Base-by-base conservation (phyloP, 1,140 invertebrate species). In the Drosophila burlai region DNA sequence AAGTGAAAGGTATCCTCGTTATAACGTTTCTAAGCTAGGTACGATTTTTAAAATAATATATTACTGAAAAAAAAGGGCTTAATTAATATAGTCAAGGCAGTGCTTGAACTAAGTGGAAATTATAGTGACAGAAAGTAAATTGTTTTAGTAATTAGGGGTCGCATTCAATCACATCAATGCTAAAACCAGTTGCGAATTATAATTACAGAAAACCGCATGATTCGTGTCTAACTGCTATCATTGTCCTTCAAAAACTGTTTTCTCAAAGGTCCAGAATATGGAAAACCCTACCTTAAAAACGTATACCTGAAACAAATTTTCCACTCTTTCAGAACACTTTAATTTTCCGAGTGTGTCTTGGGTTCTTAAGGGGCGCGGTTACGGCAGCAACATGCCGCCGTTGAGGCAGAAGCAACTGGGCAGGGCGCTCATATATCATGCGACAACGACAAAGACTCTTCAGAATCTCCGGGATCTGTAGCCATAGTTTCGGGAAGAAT, bases 381-480 rank as follows among this genome's bases (percentile, higher is more conserved):
- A 61, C 75, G 55, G 61, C 68, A 49, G 52, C 52, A 10, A 55
- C 18, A 26, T 18, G 34, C 34, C 34, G 34, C 21, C 16, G 21
- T 38, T 55, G 15, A 24, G 52, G 34, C 52, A 55, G 46, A 58
- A 82, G 62, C 64, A 72, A 64, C 80, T 75, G 78, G 84, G 84
- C 73, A 81, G 84, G 84, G 84, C 84, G 54, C 75, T 81, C 84
- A 89, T 87, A 87, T 89, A 87, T 87, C 84, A 87, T 84, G 74
- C 77, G 73, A 87, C 84, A 89, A 87, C 80, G 76, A 73, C 75
- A 71, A 83, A 61, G 75, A 80, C 62, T 80, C 80, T 66, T 87
- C 66, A 79, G 76, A 79, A 72, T 72, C 76, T 72, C 68, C 72
- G 74, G 82, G 82, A 83, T 83, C 68, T 63, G n/a, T 65, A 46